These are phyloP conservation scores for Eidolon dupreanum DNA, from an alignment of 2,797 vertebrate genomes.

Conservation along the genomic window DNA sequence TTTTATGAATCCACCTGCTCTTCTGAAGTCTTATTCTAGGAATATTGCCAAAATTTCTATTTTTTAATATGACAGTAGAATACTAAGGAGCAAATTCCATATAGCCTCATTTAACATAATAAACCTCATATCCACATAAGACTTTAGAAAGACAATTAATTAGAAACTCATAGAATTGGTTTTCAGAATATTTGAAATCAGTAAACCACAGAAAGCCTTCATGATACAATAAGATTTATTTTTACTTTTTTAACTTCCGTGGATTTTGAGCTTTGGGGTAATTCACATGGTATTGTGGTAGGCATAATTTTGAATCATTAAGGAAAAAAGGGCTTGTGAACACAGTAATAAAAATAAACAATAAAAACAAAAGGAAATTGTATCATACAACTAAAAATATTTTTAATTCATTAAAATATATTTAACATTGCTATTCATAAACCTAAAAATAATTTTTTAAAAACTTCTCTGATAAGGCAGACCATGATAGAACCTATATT, in stretches of 20 bases:
- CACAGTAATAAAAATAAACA: neutral
- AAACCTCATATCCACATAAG: neutral
- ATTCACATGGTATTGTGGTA: neutral
- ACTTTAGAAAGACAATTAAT: neutral
- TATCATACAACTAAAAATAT: neutral
- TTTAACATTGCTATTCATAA: neutral
- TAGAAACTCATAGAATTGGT: neutral
- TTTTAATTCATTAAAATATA: neutral
- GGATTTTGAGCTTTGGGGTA: neutral
- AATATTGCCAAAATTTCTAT: slow-evolving; percentile 38
- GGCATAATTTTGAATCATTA: neutral
- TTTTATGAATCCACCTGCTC: slow-evolving; percentile 63
- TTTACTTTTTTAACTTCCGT: neutral
- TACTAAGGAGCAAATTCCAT: neutral
- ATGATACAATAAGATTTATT: neutral
- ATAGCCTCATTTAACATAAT: neutral
- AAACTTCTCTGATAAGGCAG: neutral
- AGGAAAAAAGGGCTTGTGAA: neutral
- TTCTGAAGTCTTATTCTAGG: slow-evolving; percentile 7
- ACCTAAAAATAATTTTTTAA: neutral
- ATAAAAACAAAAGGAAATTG: neutral
- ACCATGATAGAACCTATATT: neutral
- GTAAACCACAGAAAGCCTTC: neutral
- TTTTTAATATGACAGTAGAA: slow-evolving; percentile 11
- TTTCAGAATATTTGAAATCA: slow-evolving; percentile 5